These are phyloP conservation scores for Poeciliopsis turrubarensis DNA, from an alignment of 2,113 vertebrate genomes.

Conservation along the genomic window DNA sequence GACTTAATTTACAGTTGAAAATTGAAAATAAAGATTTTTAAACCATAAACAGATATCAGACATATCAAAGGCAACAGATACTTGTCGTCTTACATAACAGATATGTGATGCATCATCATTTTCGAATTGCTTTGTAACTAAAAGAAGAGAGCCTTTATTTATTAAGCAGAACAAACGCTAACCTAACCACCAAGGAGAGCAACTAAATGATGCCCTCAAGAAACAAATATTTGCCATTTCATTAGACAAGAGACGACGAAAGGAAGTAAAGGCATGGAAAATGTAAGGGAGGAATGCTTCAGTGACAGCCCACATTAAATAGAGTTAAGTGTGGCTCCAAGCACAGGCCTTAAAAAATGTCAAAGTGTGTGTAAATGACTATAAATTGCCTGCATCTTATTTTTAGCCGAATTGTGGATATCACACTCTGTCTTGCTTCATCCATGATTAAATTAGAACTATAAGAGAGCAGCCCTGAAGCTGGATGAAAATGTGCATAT, in stretches of 20 bases:
- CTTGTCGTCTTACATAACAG: slow-evolving; percentile 11
- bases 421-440: slow-evolving; percentile 18
- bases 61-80: slow-evolving; percentile 14
- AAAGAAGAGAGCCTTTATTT: slow-evolving; percentile 32
- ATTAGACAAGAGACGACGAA: slow-evolving; percentile 49
- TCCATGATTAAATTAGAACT: slow-evolving; percentile 55
- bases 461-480: slow-evolving; percentile 65
- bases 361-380: slow-evolving; percentile 66
- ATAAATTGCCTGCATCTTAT: slow-evolving; percentile 36
- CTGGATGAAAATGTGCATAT: slow-evolving; percentile 22
- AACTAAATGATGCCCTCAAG: slow-evolving; percentile 52
- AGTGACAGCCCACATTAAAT: slow-evolving; percentile 61
- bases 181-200: slow-evolving; percentile 37
- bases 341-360: slow-evolving; percentile 69
- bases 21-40: neutral
- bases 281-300: slow-evolving; percentile 36
- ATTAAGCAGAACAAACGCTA: slow-evolving; percentile 35
- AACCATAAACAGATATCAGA: slow-evolving; percentile 13
- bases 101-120: slow-evolving; percentile 16
- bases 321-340: slow-evolving; percentile 64
- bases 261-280: slow-evolving; percentile 7
- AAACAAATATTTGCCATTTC: slow-evolving; percentile 72
- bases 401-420: slow-evolving; percentile 33
- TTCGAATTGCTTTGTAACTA: slow-evolving; percentile 8
- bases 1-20: too few species aligned